A percentile compares a stretch with the other conserved stretches of the same genome.
Evolutionary conservation across 2,797 vertebrate species (phyloP).

Genomic region (Lagodon rhomboides): DNA sequence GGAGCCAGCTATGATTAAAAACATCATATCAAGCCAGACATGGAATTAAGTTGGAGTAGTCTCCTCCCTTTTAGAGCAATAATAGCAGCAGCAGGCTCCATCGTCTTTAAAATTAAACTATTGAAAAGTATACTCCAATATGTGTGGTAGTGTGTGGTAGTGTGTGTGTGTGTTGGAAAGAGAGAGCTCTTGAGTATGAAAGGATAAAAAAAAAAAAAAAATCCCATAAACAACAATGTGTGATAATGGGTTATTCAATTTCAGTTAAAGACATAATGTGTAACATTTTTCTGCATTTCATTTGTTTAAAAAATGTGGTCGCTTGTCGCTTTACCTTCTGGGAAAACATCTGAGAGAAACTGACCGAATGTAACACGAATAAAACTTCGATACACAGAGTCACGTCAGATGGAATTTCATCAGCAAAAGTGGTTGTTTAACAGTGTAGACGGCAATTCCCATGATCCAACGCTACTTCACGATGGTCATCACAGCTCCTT

Average conservation of each 20-base stretch:
- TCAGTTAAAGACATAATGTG: neutral
- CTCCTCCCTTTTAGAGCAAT: slow-evolving; percentile 57
- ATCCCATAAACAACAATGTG: slow-evolving; percentile 30
- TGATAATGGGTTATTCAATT: no score
- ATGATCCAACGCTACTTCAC: no score
- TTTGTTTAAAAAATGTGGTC: no score
- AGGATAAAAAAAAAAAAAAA: slow-evolving; percentile 41
- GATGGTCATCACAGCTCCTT: no score
- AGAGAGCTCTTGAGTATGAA: slow-evolving; percentile 40
- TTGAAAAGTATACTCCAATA: slow-evolving; percentile 36
- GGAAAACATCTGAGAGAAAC: no score
- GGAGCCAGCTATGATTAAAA: slow-evolving; percentile 80
- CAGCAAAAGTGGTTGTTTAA: no score
- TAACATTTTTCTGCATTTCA: no score
- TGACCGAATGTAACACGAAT: no score
- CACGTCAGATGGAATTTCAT: no score
- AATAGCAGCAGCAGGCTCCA: slow-evolving; percentile 38
- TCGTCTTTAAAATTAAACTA: slow-evolving; percentile 46
- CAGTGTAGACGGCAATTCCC: no score
- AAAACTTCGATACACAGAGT: no score
- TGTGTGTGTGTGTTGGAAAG: slow-evolving; percentile 28
- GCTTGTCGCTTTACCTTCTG: no score
- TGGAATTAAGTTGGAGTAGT: slow-evolving; percentile 67
- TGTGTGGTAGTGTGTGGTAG: slow-evolving; percentile 8
- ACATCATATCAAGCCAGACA: slow-evolving; percentile 70